Evolutionary conservation across 2,888 invertebrate species (phyloP).

Genomic region (Drosophila longiperda): DNA sequence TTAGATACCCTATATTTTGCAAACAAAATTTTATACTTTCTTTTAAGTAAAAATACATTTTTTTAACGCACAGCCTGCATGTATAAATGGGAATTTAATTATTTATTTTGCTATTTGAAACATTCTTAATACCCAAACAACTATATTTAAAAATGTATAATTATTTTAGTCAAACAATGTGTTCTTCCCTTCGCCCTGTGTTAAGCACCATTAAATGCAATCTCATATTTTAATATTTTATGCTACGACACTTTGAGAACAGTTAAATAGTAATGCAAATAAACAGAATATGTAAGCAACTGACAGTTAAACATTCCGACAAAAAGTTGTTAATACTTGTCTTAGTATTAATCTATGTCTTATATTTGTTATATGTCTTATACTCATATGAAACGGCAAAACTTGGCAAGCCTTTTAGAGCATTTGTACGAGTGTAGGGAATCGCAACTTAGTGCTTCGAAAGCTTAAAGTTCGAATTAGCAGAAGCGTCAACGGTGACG

Average conservation of each 20-base stretch:
- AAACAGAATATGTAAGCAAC: neutral
- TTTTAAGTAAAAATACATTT: neutral
- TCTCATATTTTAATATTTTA: neutral
- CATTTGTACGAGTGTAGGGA: slow-evolving; percentile 1
- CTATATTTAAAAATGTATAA: neutral
- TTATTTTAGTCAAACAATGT: neutral
- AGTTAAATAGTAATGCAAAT: neutral
- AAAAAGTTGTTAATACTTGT: too few relatives aligned
- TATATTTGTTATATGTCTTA: neutral
- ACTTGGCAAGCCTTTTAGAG: neutral
- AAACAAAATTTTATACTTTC: neutral
- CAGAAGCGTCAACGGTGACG: slow-evolving; percentile 22
- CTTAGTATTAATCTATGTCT: neutral
- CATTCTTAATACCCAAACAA: neutral
- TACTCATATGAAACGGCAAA: neutral
- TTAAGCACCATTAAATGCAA: neutral
- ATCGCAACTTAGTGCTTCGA: slow-evolving; percentile 39
- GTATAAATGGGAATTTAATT: neutral
- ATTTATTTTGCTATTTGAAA: neutral
- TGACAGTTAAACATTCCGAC: neutral
- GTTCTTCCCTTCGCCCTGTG: neutral
- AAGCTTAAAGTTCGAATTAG: slow-evolving; percentile 65
- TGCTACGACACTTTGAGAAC: neutral
- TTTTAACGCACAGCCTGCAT: neutral
- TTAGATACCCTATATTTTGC: neutral